phyloP scores from a whole-genome alignment of 2,113 vertebrate genomes.

The Tyrannus savana region DNA sequence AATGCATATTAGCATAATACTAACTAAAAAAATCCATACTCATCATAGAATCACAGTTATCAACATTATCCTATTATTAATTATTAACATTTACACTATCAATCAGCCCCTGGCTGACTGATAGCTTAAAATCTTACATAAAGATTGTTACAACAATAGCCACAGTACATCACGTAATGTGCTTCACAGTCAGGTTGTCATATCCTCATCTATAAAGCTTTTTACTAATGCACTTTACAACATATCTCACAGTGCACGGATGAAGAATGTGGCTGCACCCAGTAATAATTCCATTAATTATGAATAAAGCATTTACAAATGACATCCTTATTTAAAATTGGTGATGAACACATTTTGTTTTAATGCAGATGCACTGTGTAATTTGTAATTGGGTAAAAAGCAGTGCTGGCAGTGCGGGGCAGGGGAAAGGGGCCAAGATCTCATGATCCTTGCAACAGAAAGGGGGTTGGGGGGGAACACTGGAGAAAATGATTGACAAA shows the following conservation, averaged over 20 bases:
- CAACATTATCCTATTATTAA: constrained; percentile 32
- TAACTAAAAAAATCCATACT: constrained; percentile 51
- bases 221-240: constrained; percentile 42
- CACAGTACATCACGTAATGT: background rate
- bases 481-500: background rate
- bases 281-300: constrained; percentile 52
- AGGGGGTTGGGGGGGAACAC: background rate
- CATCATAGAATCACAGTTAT: constrained; percentile 41
- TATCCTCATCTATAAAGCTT: constrained; percentile 32
- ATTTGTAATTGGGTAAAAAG: constrained; percentile 24
- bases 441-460: background rate
- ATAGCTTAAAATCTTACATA: constrained; percentile 40
- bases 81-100: constrained; percentile 44
- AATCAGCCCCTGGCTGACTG: background rate
- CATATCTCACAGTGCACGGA: constrained; percentile 17
- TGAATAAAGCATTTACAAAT: constrained; percentile 42
- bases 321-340: constrained; percentile 37
- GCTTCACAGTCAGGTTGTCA: background rate
- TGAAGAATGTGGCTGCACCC: constrained; percentile 39
- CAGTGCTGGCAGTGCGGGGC: background rate
- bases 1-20: constrained; percentile 63
- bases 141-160: constrained; percentile 23
- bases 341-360: constrained; percentile 41
- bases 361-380: background rate
- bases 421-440: background rate